phyloP scores from a whole-genome alignment of 2,113 vertebrate species.

The Blennius ocellaris region DNA sequence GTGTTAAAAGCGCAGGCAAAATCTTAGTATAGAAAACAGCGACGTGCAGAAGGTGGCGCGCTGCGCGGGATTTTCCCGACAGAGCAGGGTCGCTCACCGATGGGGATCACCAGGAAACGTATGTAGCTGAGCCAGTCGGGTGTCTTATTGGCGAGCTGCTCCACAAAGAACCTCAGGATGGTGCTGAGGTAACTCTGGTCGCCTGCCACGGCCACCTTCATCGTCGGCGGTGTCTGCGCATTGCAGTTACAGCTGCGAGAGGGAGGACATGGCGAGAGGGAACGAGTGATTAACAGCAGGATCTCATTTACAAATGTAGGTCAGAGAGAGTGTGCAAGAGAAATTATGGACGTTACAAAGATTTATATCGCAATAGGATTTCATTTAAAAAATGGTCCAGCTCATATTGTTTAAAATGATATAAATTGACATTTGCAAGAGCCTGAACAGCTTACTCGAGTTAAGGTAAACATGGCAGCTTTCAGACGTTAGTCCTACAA shows the following conservation, averaged over 20 bases:
- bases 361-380: slow-evolving; percentile 16
- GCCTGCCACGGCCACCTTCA: slow-evolving; percentile 83
- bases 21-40: not conserved
- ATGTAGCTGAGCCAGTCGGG: slow-evolving; percentile 85
- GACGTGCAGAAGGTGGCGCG: not conserved
- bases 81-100: slow-evolving; percentile 65
- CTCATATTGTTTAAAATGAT: too few species aligned
- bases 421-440: slow-evolving; percentile 6
- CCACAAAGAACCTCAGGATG: slow-evolving; percentile 84
- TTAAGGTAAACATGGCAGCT: slow-evolving; percentile 8
- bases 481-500: slow-evolving; percentile 4
- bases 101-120: slow-evolving; percentile 83
- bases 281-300: slow-evolving; percentile 19
- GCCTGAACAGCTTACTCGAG: slow-evolving; percentile 9
- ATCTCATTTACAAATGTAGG: slow-evolving; percentile 7
- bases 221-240: slow-evolving; percentile 82
- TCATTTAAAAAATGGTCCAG: slow-evolving; percentile 17
- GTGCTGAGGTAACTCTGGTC: slow-evolving; percentile 86
- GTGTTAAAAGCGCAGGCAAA: not conserved
- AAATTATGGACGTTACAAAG: slow-evolving; percentile 12
- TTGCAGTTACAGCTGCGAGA: slow-evolving; percentile 83
- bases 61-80: not conserved
- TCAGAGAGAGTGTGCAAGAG: slow-evolving; percentile 18
- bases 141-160: slow-evolving; percentile 85
- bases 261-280: not conserved